Base-by-base conservation (phyloP, 2,113 vertebrate species). In the Brachyhypopomus occidentalis region DNA sequence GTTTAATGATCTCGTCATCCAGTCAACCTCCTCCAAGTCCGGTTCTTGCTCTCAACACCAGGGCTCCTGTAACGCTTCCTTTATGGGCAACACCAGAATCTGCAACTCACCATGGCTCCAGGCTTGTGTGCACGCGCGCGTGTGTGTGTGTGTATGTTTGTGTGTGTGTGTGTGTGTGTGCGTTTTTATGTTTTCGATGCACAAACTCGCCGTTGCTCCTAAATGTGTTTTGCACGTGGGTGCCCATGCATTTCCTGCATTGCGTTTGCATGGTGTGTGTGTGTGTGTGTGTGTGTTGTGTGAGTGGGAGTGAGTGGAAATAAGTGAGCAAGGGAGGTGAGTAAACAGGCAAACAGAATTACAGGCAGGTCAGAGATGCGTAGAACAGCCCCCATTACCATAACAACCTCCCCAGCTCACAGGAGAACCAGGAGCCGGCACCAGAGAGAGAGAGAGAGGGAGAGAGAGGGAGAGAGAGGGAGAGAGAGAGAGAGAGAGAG, bases 121-220 rank as follows among this genome's bases (percentile, higher is more conserved):
- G 85, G 79, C 80, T 71, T 75, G 80, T 71, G 36, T 34, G 79
- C 83, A 81, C 84, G 84, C 58, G 64, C 58, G 34, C 34, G 55
- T 62, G 66, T 48, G 41, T 56, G 66, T 36, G 8, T 64, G 69
- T 75, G 59, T 60, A 52, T 30, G 17, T 62, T 38, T 8, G 25
- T 45, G 66, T 76, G 36, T 22, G 34, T 75, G 11, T 58, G n/a
- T 52, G 30, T 30, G 30, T 30, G 30, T 30, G 30, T 30, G 30
- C 3, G 30, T 3, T 30, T 30, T 1, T 30, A 30, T 59, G 22
- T 23, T 20, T 41, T 41, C 41, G 5, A 41, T 41, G 9, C 9
- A 9, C 36, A 25, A 3, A 16, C 72, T 34, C 20, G 8, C 20
- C 48, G 63, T 1, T 48, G 45, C 22, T 62, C 22, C 2, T 58